These are phyloP conservation scores for Cossypha caffra DNA, from an alignment of 2,797 vertebrate genomes.

Conservation along the genomic window DNA sequence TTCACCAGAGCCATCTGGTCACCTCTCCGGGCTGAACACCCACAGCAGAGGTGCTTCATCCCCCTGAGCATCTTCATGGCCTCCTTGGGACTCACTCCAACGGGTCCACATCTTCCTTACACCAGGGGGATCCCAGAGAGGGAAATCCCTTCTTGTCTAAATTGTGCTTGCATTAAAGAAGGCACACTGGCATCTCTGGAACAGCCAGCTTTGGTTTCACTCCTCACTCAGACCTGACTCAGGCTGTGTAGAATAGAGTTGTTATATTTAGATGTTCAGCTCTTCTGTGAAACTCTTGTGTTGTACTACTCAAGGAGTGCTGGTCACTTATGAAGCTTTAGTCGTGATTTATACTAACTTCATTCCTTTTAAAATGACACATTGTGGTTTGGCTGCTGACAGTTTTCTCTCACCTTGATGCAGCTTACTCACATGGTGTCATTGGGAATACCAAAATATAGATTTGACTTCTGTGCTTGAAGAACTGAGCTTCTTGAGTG, in stretches of 20 bases:
- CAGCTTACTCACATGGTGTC: neutral
- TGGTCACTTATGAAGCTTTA: neutral
- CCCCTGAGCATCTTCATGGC: neutral
- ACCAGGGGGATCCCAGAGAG: fast-evolving
- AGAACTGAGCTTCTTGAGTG: neutral
- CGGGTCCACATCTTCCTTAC: neutral
- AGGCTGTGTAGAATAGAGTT: neutral
- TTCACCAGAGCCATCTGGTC: neutral
- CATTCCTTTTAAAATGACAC: neutral
- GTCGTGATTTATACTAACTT: neutral
- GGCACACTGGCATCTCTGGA: neutral
- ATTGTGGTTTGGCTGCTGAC: neutral
- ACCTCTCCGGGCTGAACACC: neutral
- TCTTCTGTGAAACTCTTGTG: neutral
- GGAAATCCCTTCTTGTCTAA: neutral
- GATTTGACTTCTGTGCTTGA: neutral
- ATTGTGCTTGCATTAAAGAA: neutral
- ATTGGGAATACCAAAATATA: neutral
- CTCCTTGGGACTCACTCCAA: neutral
- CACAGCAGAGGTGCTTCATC: neutral
- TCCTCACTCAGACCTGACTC: neutral
- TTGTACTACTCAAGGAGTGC: neutral
- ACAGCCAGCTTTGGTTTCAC: neutral
- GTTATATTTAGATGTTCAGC: neutral
- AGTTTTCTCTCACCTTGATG: neutral